Conservation (phyloP, 2,113 vertebrate species). For the Varanus salvator region DNA sequence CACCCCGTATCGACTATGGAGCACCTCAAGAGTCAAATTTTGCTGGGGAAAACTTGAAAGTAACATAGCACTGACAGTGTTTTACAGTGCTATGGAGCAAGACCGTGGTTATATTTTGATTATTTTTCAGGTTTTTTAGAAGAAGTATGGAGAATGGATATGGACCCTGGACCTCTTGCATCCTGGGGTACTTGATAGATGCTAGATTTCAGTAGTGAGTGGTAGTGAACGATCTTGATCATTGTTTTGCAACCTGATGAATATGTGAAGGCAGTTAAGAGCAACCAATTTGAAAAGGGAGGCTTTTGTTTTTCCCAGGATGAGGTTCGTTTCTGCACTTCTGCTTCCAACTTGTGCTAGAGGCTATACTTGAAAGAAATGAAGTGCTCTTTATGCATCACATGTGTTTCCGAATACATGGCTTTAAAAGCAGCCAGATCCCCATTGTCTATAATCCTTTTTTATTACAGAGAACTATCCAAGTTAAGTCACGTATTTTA, state of each 20-base stretch:
- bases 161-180: no score
- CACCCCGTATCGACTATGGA: no score
- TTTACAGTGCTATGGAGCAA: no score
- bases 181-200: no score
- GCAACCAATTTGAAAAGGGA: not conserved
- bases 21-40: no score
- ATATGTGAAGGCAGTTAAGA: not conserved
- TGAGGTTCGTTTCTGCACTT: not conserved
- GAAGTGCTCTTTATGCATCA: not conserved
- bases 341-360: not conserved
- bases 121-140: no score
- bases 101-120: no score
- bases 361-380: not conserved
- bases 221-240: not conserved
- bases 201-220: not conserved
- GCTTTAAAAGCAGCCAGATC: slow-evolving; percentile 9
- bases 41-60: no score
- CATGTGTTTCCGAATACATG: not conserved
- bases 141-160: no score
- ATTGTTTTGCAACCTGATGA: not conserved
- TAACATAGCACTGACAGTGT: no score
- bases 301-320: not conserved
- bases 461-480: slow-evolving; percentile 33
- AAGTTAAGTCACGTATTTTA: not conserved
- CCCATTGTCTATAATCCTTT: slow-evolving; percentile 12